These are phyloP conservation scores for Diaprepes abbreviatus DNA, from an alignment of 2,888 invertebrate genomes.

Conservation along the genomic window DNA sequence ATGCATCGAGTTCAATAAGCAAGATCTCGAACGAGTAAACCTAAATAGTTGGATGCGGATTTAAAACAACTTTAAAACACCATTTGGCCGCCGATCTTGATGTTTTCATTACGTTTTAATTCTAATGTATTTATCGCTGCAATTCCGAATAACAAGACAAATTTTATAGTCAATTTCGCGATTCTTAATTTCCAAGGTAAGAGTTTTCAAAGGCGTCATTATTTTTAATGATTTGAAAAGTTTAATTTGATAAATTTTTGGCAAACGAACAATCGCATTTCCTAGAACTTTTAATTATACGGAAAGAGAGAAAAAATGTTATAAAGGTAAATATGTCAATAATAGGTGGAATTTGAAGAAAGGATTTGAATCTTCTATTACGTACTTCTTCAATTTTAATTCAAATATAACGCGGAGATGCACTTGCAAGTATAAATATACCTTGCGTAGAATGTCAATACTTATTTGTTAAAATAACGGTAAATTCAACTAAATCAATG, in stretches of 20 bases:
- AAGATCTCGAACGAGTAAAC: neutral
- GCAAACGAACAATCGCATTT: constrained; percentile 3
- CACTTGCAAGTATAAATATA: too few species aligned
- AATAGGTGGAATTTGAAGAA: too few species aligned
- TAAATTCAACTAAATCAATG: too few species aligned
- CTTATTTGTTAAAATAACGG: too few species aligned
- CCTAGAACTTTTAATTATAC: neutral
- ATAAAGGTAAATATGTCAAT: too few species aligned
- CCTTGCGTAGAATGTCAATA: too few species aligned
- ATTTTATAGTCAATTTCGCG: constrained; percentile 10
- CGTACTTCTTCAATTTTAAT: too few species aligned
- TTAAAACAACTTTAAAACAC: constrained; percentile 16
- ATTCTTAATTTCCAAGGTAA: constrained; percentile 15
- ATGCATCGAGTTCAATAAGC: constrained; percentile 11
- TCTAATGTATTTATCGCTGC: constrained; percentile 21
- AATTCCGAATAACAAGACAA: constrained; percentile 17
- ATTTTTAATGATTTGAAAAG: neutral
- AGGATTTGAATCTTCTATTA: too few species aligned
- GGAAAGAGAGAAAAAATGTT: neutral
- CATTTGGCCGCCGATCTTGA: constrained; percentile 13
- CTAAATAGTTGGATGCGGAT: constrained; percentile 9
- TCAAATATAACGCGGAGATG: too few species aligned
- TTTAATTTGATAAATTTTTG: neutral
- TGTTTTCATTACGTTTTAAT: constrained; percentile 11
- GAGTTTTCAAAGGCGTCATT: constrained; percentile 1